Evolutionary conservation across 2,888 invertebrate species (phyloP), one percentile per base, ranked within the genome.

Genomic region (Blastobasis adustella): DNA sequence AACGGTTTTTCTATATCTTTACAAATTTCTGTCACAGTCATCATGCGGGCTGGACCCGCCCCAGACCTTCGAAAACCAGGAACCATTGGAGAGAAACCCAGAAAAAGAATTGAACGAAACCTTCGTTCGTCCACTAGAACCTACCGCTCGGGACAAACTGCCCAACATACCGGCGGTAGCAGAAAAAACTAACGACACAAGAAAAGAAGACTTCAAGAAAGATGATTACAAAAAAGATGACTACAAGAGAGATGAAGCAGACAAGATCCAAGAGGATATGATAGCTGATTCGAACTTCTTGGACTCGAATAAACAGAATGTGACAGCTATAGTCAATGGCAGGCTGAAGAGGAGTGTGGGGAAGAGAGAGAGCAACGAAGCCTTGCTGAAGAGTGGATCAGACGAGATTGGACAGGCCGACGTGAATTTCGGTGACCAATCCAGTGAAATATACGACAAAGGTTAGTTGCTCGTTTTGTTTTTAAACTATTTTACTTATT

Each of bases 91-190:
- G 47, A 60, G 76, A 0, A 83, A 77, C 61, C 66, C 79, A 0
- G 84, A 85, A 5, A 85, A 85, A 50, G 85, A 84, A 48, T 49
- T 71, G 0, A 87, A 87, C 50, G 85, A 86, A 1, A 84, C 84
- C 0, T 81, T 64, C 55, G 63, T 66, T 0, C 63, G 73, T 4
- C 73, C 78, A 0, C 48, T 77, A 8, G 82, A 85, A 45, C 71
- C 74, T 0, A 37, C 57, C 0, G 58, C 67, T 0, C 70, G 71
- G n/a, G 82, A 83, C 23, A 79, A 82, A 53, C 59, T 67, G 1
- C 81, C 76, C 0, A 67, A 56, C 43, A 82, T 77, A 0, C 85
- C 81, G 0, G 68, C 68, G 0, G 75, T 68, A 10, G 71, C 78
- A 0, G 82, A 84, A 6, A 79, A 79, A 42, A 79, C 73, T 48